phyloP scores from a whole-genome alignment of 2,888 invertebrate species.

The Sinodicranocentrus sp. region DNA sequence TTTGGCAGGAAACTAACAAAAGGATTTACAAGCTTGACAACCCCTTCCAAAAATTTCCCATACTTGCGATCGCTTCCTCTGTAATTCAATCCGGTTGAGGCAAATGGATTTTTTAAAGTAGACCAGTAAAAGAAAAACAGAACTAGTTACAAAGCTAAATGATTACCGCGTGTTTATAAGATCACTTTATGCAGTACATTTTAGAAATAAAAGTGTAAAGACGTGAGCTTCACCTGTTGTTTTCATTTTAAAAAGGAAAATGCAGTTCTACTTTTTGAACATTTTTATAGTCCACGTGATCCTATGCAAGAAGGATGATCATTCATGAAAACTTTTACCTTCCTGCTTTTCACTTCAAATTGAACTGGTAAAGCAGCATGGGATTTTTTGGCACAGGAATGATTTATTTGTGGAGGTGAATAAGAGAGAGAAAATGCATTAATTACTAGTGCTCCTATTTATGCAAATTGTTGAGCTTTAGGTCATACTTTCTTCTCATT shows the following conservation, averaged over 20 bases:
- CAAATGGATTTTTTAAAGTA: too few species aligned
- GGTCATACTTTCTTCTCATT: slow-evolving; percentile 11
- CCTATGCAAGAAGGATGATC: background rate
- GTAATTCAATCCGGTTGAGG: background rate
- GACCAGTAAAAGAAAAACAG: background rate
- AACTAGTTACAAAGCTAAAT: background rate
- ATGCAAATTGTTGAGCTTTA: slow-evolving; percentile 3
- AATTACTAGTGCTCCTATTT: slow-evolving; percentile 1
- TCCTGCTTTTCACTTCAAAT: background rate
- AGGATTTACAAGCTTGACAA: slow-evolving; percentile 6
- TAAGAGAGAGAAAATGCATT: background rate
- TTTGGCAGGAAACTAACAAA: slow-evolving; percentile 33
- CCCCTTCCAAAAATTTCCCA: background rate
- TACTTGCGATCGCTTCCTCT: background rate
- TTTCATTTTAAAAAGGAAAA: slow-evolving; percentile 16
- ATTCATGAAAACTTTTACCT: slow-evolving; percentile 28
- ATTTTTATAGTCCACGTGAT: slow-evolving; percentile 36
- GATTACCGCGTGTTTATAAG: background rate
- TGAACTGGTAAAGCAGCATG: background rate
- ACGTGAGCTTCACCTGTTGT: slow-evolving; percentile 23
- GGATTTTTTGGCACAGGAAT: slow-evolving; percentile 20
- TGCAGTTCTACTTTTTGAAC: slow-evolving; percentile 36
- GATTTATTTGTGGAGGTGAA: background rate
- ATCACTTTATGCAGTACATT: background rate
- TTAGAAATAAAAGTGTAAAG: background rate